A percentile compares a stretch with the other conserved stretches of the same genome.
phyloP scores from a whole-genome alignment of 2,113 vertebrate genomes.

The Turdus rufiventris region DNA sequence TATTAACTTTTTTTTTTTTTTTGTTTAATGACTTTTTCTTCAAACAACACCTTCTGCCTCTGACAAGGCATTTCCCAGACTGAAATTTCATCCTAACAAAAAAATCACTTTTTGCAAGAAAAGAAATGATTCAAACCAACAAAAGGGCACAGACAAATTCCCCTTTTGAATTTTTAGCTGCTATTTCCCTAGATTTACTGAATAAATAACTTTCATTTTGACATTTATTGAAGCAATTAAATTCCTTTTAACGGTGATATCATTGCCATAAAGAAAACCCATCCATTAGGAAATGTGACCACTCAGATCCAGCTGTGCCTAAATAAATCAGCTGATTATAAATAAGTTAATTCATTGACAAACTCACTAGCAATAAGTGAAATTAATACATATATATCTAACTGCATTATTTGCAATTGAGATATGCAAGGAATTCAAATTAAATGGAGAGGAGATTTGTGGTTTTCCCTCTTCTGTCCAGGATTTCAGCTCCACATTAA shows the following conservation, averaged over 20 bases:
- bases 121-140: accelerated
- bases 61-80: not conserved
- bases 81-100: not conserved
- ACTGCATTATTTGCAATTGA: too few species aligned
- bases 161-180: not conserved
- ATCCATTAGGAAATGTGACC: not conserved
- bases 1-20: not conserved
- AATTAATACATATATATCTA: not conserved
- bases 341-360: not conserved
- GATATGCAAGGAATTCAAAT: not conserved
- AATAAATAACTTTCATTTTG: not conserved
- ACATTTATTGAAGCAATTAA: not conserved
- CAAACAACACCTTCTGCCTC: not conserved
- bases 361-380: not conserved
- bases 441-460: not conserved
- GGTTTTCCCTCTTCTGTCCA: not conserved
- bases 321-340: not conserved
- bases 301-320: not conserved
- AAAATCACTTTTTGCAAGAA: not conserved
- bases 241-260: not conserved
- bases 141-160: not conserved
- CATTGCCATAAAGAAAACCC: not conserved
- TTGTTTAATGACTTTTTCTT: not conserved
- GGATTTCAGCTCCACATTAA: not conserved
- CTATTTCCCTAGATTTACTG: not conserved